A percentile compares a stretch with the other conserved stretches of the same genome.
phyloP scores from a whole-genome alignment of 2,797 vertebrate genomes.

The Setipinna tenuifilis region DNA sequence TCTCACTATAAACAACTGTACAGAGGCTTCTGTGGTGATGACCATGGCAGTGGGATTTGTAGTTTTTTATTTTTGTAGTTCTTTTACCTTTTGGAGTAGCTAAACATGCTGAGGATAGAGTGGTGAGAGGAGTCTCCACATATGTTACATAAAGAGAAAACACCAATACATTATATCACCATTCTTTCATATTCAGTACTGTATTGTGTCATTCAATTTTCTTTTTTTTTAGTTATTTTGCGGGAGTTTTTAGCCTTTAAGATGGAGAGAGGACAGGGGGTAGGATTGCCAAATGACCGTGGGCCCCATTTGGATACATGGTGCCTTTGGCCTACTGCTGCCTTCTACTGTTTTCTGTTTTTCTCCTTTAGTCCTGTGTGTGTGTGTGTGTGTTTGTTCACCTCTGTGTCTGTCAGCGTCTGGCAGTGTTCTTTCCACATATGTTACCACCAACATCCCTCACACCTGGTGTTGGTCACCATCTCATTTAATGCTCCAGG shows the following conservation, averaged over 20 bases:
- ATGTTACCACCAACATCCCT: neutral
- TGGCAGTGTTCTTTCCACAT: neutral
- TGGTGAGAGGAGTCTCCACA: neutral
- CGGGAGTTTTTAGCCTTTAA: no score
- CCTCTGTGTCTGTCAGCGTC: neutral
- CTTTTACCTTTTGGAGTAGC: neutral
- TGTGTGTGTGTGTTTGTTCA: no score
- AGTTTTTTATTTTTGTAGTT: neutral
- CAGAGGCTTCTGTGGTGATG: neutral
- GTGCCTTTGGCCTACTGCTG: no score
- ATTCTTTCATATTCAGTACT: no score
- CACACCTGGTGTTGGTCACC: neutral
- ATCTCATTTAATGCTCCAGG: neutral
- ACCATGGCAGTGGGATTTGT: neutral
- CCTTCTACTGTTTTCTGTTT: neutral
- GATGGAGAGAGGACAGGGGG: no score
- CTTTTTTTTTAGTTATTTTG: no score
- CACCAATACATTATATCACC: neutral
- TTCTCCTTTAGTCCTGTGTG: neutral
- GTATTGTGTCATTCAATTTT: no score
- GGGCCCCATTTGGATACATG: no score
- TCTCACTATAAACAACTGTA: neutral
- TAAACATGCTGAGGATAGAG: neutral
- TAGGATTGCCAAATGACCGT: no score
- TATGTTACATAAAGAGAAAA: neutral